Base-by-base conservation (phyloP, 2,888 invertebrate genomes). In the Arge pagana region DNA sequence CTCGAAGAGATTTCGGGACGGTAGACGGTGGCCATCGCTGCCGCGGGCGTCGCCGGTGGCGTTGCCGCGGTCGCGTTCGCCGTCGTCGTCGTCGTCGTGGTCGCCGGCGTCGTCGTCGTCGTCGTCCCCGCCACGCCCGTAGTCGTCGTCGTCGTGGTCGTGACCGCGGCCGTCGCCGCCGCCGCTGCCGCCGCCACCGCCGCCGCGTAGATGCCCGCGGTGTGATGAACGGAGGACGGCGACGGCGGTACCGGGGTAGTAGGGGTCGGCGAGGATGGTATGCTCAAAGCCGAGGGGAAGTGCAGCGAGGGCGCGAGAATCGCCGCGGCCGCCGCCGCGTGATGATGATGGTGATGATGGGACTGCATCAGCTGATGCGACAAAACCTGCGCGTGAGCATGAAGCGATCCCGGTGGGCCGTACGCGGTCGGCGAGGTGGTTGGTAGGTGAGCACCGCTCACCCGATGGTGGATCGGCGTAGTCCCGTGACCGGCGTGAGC, bases 401-500 rank as follows among this genome's bases (percentile, higher is more conserved):
- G 48, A 13, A 33, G 48, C 23, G 11, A 41, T 53, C 53, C 40
- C 18, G 55, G 52, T 10, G 42, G 63, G 58, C 45, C 63, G 64
- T 35, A 64, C 61, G 35, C 67, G 58, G 36, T 67, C 66, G 62
- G 74, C 49, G 65, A 71, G 21, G 68, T 49, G 65, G 72, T 60
- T 58, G 77, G 58, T 71, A 79, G 78, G 81, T 64, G 79, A 8
- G 79, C 74, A n/a, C n/a, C n/a, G n/a, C n/a, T n/a, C n/a, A n/a
- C n/a, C n/a, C n/a, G n/a, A 64, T 65, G 77, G 78, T 81, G 83
- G 75, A 74, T 65, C 81, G 79, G 81, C 57, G 78, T 83, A 62
- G 77, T 84, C 72, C 70, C 83, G 79, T 51, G 78, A 69, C 63
- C 81, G 79, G 21, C 80, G 74, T 61, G 80, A 77, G 56, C 74